Evolutionary conservation across 2,888 invertebrate species (phyloP).

Genomic region (Gymnocheta viridis): DNA sequence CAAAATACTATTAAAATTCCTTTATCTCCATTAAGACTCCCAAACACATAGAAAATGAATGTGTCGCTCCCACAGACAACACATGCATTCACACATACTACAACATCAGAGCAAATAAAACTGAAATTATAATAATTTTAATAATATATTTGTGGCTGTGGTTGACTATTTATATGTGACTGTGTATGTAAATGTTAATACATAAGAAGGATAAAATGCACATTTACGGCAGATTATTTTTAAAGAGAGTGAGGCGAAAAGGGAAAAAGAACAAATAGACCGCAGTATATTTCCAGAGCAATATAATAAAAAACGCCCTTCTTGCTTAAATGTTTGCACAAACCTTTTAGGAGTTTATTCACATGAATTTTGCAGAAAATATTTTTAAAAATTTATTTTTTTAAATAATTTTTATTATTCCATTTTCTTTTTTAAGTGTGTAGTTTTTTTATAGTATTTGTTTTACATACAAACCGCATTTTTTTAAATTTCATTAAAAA

Average conservation of each 20-base stretch:
- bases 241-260: neutral
- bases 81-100: neutral
- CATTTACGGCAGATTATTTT: conserved; percentile 3
- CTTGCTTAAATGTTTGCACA: conserved; percentile 21
- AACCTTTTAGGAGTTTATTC: conserved; percentile 58
- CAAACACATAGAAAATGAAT: conserved; percentile 17
- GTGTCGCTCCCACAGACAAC: neutral
- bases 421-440: neutral
- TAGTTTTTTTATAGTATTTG: neutral
- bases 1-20: conserved; percentile 33
- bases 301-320: conserved; percentile 10
- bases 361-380: conserved; percentile 43
- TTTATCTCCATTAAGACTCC: conserved; percentile 44
- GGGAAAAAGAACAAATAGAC: neutral
- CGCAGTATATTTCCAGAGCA: neutral
- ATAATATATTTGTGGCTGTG: conserved; percentile 21
- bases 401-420: conserved; percentile 18
- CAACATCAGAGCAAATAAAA: neutral
- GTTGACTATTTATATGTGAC: neutral
- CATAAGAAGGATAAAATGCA: conserved; percentile 14
- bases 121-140: conserved; percentile 40
- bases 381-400: conserved; percentile 13
- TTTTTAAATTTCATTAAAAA: conserved; percentile 60
- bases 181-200: neutral
- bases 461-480: conserved; percentile 49